Conservation (phyloP, 2,797 vertebrate genomes). For the Picus viridis region DNA sequence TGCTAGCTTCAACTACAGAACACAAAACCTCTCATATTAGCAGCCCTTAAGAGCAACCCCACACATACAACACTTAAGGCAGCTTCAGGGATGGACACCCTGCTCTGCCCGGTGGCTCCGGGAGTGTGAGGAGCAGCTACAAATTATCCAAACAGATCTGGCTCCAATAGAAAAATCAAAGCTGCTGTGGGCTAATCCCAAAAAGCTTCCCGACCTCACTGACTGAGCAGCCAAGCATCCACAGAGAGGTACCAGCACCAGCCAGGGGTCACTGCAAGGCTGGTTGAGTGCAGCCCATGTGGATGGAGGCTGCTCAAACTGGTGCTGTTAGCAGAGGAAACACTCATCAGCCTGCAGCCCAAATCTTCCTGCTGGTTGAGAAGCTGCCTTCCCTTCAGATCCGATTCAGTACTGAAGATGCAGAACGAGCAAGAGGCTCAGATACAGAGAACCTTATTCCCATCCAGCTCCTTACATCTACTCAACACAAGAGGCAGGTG, state of each 20-base stretch:
- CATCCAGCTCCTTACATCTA: neutral
- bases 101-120: neutral
- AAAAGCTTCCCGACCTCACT: neutral
- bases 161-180: neutral
- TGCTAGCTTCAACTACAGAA: neutral
- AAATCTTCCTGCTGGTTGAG: neutral
- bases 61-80: rapidly evolving
- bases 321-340: neutral
- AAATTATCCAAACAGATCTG: neutral
- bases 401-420: neutral
- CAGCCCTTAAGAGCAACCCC: neutral
- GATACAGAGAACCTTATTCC: neutral
- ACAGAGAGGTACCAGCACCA: neutral
- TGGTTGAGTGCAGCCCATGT: rapidly evolving
- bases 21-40: neutral
- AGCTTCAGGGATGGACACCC: rapidly evolving
- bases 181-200: neutral
- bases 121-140: neutral
- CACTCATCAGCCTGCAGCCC: neutral
- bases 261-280: neutral
- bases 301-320: neutral
- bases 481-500: neutral
- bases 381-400: neutral
- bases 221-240: neutral
- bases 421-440: rapidly evolving